Base-by-base conservation (phyloP, 2,888 invertebrate species). In the Diplolepis rosae region DNA sequence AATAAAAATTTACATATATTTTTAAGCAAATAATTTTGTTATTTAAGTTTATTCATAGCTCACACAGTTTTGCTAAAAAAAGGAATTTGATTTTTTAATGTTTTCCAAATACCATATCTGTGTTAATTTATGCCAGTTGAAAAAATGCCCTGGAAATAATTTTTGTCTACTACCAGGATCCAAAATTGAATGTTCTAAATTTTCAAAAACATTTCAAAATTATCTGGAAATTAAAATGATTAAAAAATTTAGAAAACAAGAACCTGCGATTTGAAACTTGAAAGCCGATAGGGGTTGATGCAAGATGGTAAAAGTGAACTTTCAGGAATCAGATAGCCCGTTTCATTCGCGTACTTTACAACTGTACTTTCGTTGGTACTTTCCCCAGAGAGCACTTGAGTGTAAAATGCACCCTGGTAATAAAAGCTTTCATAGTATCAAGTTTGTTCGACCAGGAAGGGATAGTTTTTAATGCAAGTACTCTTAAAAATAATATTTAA, bases 221-320 rank as follows among this genome's bases (percentile, higher is more conserved):
- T n/a, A n/a, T 9, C 18, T 7, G 30, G 15, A 54, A 35, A 35
- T 68, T 69, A 7, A 73, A 69, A 32, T 1, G 9, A 9, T 7
- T 11, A 54, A 18, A 15, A 30, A n/a, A 1, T 30, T 54, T 6
- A 28, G 28, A 28, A n/a, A 51, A 51, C 6, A n/a, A 27, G 24
- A 51, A n/a, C n/a, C 28, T 4, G n/a, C n/a, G 28, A 69, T 68
- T 73, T 68, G 50, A 74, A 74, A 72, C 39, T 69, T 66, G 66
- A 56, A 32, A 69, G 39, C 22, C 28, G 28, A 45, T 30, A 22
- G 15, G 45, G 45, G 54, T 54, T 50, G 28, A 56, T 56, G 24
- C 5, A 30, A 56, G 35, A 15, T 9, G 28, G 51, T 52, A 28
- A 52, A 52, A 56, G 32, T 39, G 45, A 32, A 56, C 48, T 30